Evolutionary conservation across 2,113 vertebrate genomes (phyloP), one percentile per base, ranked within the genome.

Genomic region (Corvus moneduloides): DNA sequence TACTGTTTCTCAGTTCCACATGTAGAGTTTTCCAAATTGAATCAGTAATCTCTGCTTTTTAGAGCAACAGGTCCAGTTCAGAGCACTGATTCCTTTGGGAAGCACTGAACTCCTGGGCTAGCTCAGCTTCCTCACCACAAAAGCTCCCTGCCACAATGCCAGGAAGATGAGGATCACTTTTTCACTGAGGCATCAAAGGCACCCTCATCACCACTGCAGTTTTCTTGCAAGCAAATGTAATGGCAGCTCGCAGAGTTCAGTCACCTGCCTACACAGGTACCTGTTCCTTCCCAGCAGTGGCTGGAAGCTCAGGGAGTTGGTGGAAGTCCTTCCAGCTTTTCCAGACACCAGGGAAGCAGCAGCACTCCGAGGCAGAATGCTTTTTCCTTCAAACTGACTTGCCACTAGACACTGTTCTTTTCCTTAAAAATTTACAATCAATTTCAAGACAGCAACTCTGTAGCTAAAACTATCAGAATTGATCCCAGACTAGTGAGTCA

Each of bases 91-190:
- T 43, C 27, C 55, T 79, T 37, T 1, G 2, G 73, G 28, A 67
- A 49, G 43, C 37, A 49, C 43, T 64, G 33, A 72, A 52, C 6
- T 84, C 56, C 19, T 51, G 23, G 23, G 27, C 59, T 51, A 16
- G 33, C 23, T 75, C 55, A 28, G 62, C 80, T 46, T n/a, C 24
- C 20, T 52, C 59, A 33, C 59, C 68, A 10, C 1, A 17, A 24
- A 32, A 80, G 32, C 73, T 63, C 17, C 2, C 35, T 35, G 66
- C 55, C 32, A 41, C 0, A 0, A 8, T 4, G n/a, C 8, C 55
- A 73, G 44, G 6, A 30, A 32, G 51, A 21, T 17, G 3, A 39
- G n/a, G 54, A 33, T 74, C 11, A 1, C 46, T 51, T n/a, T 23
- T 48, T 35, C 68, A 32, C 0, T 20, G 22, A 48, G 51, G 21